Percentiles rank a stretch among this genome's conserved stretches.
Evolutionary conservation across 2,113 vertebrate species (phyloP).

Genomic region (Sphyrna mokarran): DNA sequence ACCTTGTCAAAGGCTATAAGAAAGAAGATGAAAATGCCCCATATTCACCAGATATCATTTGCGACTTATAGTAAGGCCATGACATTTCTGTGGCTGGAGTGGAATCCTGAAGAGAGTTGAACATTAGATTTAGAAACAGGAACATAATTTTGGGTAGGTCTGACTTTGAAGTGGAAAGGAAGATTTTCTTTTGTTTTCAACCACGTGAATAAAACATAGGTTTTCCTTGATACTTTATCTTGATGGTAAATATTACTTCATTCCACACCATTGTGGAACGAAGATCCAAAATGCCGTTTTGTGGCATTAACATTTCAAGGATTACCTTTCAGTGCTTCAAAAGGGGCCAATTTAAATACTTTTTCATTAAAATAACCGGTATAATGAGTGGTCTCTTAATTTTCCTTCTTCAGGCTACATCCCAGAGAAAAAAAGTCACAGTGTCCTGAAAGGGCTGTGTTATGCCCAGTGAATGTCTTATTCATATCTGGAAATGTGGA

Average conservation of each 20-base stretch:
- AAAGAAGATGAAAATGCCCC: background rate
- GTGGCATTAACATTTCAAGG: background rate
- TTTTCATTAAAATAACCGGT: background rate
- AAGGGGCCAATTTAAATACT: background rate
- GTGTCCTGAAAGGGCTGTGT: background rate
- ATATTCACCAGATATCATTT: background rate
- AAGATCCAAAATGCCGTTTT: background rate
- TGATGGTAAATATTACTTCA: background rate
- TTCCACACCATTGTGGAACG: background rate
- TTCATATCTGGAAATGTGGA: too few species aligned
- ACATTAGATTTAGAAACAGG: background rate
- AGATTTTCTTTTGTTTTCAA: background rate
- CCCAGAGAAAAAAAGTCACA: background rate
- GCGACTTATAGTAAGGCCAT: background rate
- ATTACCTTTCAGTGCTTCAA: background rate
- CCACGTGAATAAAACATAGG: background rate
- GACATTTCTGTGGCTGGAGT: background rate
- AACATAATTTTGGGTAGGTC: background rate
- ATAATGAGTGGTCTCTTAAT: background rate
- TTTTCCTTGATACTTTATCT: background rate
- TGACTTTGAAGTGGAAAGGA: background rate
- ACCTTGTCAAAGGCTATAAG: background rate
- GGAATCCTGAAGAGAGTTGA: background rate
- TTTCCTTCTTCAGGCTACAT: background rate
- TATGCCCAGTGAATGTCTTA: too few species aligned